These are phyloP conservation scores for Caiman crocodilus DNA, from an alignment of 2,797 vertebrate genomes.

Conservation along the genomic window DNA sequence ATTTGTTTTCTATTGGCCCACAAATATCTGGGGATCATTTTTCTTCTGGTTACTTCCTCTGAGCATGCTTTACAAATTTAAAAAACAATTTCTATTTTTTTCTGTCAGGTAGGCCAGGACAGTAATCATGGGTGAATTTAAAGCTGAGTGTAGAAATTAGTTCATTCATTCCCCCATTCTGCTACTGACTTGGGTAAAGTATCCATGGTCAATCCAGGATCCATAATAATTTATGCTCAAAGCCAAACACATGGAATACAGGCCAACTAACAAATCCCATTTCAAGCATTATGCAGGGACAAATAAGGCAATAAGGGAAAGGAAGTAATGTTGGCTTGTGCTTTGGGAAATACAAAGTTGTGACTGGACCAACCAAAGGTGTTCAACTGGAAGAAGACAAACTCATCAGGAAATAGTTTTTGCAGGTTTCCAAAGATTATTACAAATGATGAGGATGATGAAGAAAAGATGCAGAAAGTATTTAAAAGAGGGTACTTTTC, in stretches of 20 bases:
- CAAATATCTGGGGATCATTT: background rate
- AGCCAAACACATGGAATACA: background rate
- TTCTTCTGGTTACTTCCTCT: background rate
- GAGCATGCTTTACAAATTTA: background rate
- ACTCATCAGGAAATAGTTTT: slow-evolving; percentile 47
- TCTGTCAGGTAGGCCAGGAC: background rate
- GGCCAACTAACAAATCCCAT: background rate
- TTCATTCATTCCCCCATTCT: background rate
- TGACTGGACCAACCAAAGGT: background rate
- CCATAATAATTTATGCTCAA: background rate
- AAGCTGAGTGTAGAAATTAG: background rate
- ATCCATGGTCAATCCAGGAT: background rate
- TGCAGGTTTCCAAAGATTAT: slow-evolving; percentile 28
- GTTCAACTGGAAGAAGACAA: slow-evolving; percentile 26
- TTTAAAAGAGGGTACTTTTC: too few species aligned
- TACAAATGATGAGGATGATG: background rate
- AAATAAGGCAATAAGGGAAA: background rate
- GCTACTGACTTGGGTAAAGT: background rate
- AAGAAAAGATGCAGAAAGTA: background rate
- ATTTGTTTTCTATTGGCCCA: background rate
- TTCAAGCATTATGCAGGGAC: background rate
- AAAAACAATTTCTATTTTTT: background rate
- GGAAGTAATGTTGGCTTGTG: background rate
- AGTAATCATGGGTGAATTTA: background rate
- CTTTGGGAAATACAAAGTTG: background rate